Base-by-base conservation (phyloP, 2,888 invertebrate genomes). In the Elmis aenea region DNA sequence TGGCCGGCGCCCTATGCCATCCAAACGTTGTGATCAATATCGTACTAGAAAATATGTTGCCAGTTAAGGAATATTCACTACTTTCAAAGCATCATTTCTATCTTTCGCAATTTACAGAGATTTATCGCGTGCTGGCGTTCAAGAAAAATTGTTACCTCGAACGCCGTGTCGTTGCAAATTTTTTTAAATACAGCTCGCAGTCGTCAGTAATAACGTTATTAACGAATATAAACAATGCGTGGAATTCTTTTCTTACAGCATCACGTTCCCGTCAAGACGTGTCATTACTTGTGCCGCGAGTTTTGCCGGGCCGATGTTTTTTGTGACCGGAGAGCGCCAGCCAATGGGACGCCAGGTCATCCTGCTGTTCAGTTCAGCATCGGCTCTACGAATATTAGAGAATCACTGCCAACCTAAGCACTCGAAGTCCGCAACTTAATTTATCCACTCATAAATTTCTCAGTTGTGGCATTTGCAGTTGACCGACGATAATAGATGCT, bases 31-130 rank as follows among this genome's bases (percentile, higher is more conserved):
- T 55, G 69, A 72, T 72, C 71, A 74, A 74, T 74, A 74, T 57
- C 55, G 50, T 46, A 72, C 73, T 72, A 73, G 74, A 73, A 74
- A 73, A 72, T 70, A 71, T 72, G 71, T 71, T 70, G 70, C 67
- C 18, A 8, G 18, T 18, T 8, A 8, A 18, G n/a, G 18, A 18
- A 18, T 18, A 18, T 18, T 18, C 18, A 18, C 5, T 18, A 6
- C 18, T 8, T 6, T 8, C 18, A 18, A 8, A 8, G 5, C 18
- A 18, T 18, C 18, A n/a, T n/a, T n/a, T n/a, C n/a, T n/a, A n/a
- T n/a, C n/a, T n/a, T n/a, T n/a, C n/a, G n/a, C n/a, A n/a, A n/a
- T n/a, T n/a, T n/a, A n/a, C n/a, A n/a, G n/a, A n/a, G n/a, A n/a
- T n/a, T n/a, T n/a, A n/a, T n/a, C n/a, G n/a, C n/a, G n/a, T n/a